phyloP scores from a whole-genome alignment of 92 coral and sea anemone genomes.

The Palythoa caribaeorum region DNA sequence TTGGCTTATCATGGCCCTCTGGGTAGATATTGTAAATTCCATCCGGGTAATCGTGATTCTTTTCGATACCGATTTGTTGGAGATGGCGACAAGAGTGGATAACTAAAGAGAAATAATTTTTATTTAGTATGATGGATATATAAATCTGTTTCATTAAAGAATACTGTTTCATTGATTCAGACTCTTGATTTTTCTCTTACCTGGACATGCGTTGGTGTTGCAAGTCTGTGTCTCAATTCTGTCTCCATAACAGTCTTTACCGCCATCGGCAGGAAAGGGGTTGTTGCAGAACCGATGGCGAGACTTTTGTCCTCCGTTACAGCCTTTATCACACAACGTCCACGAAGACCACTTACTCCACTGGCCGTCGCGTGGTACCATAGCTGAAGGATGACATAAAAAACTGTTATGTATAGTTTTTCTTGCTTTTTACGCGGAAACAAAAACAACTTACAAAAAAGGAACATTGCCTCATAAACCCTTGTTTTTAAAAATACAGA shows the following conservation, averaged over 20 bases:
- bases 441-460: no score
- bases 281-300: conserved; percentile 71
- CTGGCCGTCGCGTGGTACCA: no score
- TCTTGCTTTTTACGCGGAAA: no score
- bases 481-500: no score
- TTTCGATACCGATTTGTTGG: conserved; percentile 40
- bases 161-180: no score
- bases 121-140: no score
- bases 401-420: no score
- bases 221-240: conserved; percentile 46
- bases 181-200: conserved; percentile 2
- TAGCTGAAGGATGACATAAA: no score
- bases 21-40: no score
- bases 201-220: conserved; percentile 56
- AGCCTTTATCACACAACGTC: conserved; percentile 42
- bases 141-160: no score
- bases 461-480: no score
- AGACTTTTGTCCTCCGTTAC: not conserved
- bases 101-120: conserved; percentile 24
- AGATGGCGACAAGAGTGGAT: conserved; percentile 72
- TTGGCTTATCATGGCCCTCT: conserved; percentile 39
- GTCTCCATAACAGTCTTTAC: conserved; percentile 56
- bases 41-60: conserved; percentile 15
- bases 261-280: conserved; percentile 59
- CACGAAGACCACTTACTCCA: conserved; percentile 52